Conservation (phyloP, 2,888 invertebrate genomes). For the Drosophila paracracens region DNA sequence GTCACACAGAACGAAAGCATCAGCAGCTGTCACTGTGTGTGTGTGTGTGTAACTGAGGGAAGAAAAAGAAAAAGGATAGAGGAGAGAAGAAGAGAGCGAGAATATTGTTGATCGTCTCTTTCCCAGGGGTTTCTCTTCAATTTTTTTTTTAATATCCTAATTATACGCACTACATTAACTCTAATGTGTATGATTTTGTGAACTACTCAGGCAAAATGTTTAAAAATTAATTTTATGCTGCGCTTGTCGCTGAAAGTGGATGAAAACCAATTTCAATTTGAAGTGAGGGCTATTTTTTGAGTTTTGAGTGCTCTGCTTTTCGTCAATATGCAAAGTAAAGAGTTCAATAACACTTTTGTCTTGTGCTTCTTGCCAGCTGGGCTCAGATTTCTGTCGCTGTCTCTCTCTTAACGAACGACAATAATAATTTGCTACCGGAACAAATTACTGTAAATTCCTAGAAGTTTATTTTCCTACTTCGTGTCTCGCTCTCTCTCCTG, state of each 20-base stretch:
- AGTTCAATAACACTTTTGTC: slow-evolving; percentile 63
- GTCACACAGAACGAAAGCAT: slow-evolving; percentile 62
- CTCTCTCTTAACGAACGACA: slow-evolving; percentile 12
- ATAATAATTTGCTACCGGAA: slow-evolving; percentile 65
- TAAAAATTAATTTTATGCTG: slow-evolving; percentile 46
- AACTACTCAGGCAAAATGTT: slow-evolving; percentile 24
- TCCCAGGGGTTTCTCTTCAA: slow-evolving; percentile 20
- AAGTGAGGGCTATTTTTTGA: slow-evolving; percentile 18
- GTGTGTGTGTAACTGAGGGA: slow-evolving; percentile 11
- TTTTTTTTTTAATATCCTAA: slow-evolving; percentile 38
- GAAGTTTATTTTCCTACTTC: slow-evolving; percentile 49
- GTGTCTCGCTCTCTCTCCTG: neutral
- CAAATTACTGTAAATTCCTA: slow-evolving; percentile 68
- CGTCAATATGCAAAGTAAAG: slow-evolving; percentile 32
- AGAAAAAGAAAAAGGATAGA: slow-evolving; percentile 9
- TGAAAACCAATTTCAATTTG: slow-evolving; percentile 22
- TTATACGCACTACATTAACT: slow-evolving; percentile 63
- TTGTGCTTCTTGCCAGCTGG: neutral
- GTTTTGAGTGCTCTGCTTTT: slow-evolving; percentile 35
- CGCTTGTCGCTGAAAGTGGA: slow-evolving; percentile 5
- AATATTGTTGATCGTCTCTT: slow-evolving; percentile 18
- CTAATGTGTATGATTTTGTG: slow-evolving; percentile 60
- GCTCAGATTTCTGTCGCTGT: slow-evolving; percentile 34
- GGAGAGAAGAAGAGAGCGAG: neutral
- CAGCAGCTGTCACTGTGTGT: slow-evolving; percentile 46